phyloP scores from a whole-genome alignment of 2,113 vertebrate species.

The Malaclemys terrapin region DNA sequence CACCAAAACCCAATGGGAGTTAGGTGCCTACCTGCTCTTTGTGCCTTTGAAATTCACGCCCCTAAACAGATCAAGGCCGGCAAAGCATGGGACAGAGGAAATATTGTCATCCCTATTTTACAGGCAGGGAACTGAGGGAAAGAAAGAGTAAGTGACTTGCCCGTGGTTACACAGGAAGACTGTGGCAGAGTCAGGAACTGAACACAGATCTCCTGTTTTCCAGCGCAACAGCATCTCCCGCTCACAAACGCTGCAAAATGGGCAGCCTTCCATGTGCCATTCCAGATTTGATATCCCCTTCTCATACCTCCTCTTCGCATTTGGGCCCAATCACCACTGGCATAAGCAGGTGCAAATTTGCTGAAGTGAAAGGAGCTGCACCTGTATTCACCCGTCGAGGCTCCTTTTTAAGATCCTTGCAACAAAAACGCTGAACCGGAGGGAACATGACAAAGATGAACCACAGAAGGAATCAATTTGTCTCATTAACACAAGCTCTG shows the following conservation, averaged over 20 bases:
- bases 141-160: not conserved
- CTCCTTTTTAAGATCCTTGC: not conserved
- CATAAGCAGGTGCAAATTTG: not conserved
- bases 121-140: not conserved
- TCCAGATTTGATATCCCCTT: not conserved
- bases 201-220: not conserved
- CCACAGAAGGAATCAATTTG: not conserved
- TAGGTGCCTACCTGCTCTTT: not conserved
- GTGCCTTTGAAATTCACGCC: not conserved
- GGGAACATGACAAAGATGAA: not conserved
- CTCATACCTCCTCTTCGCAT: not conserved
- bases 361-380: not conserved
- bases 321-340: not conserved
- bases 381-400: not conserved
- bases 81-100: not conserved
- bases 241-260: not conserved
- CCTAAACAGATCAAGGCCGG: not conserved
- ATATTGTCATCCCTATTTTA: not conserved
- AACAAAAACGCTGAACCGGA: accelerated
- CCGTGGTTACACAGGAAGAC: not conserved
- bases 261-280: not conserved
- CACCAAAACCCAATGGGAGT: not conserved
- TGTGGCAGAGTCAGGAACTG: not conserved
- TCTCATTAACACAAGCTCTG: not conserved
- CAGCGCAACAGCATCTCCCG: not conserved